Evolutionary conservation across 2,797 vertebrate species (phyloP).

Genomic region (Rhynchotus rufescens): DNA sequence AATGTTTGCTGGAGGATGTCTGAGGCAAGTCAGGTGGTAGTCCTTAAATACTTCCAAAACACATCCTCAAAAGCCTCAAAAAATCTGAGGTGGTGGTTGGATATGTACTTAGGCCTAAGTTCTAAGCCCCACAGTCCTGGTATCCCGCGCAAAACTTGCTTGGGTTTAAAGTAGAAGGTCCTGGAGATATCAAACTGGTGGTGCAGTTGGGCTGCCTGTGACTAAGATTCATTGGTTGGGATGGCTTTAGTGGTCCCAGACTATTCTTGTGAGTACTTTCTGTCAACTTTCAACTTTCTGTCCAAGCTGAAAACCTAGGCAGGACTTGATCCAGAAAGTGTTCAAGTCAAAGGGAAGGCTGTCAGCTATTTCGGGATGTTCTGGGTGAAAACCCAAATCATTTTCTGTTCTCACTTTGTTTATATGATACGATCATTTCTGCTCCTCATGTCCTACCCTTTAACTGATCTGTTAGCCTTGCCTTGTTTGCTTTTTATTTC

Average conservation of each 20-base stretch:
- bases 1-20: not conserved
- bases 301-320: not conserved
- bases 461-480: not conserved
- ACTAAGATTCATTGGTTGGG: not conserved
- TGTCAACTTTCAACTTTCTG: not conserved
- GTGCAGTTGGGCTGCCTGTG: not conserved
- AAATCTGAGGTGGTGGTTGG: not conserved
- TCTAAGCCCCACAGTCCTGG: not conserved
- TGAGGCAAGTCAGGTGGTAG: not conserved
- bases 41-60: not conserved
- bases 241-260: not conserved
- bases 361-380: not conserved
- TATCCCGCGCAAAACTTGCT: not conserved
- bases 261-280: not conserved
- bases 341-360: not conserved
- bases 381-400: not conserved
- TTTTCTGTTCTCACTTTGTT: not conserved
- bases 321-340: not conserved
- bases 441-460: not conserved
- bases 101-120: not conserved
- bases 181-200: not conserved
- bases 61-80: not conserved
- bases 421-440: not conserved
- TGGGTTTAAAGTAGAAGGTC: not conserved
- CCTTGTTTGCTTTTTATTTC: not conserved